Evolutionary conservation across 1,140 invertebrate species (phyloP), one percentile per base, ranked within the genome.

Genomic region (Ceratina japonica): DNA sequence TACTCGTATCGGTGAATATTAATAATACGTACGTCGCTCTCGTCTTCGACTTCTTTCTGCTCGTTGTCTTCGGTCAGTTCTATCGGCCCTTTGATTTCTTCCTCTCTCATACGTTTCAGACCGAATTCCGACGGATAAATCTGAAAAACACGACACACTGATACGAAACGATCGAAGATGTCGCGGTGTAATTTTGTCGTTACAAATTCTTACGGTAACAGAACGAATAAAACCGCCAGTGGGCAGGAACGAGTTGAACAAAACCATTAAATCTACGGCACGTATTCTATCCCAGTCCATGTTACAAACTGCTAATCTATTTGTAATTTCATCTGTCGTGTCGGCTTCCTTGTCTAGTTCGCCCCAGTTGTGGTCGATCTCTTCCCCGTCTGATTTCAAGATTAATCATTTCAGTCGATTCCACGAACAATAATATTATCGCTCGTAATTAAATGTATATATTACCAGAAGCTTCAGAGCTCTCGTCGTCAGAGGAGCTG

Each of bases 231-330:
- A 84, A 27, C 97, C 97, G 75, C 95, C 95, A 58, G 94, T 89
- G 31, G 98, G 97, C 77, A 98, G 90, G 91, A 99, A 99, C 15
- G 98, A 99, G 89, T 95, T 97, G 3, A 98, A 95, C 2, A 99
- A 89, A 16, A 98, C 95, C 95, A 98, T 97, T 5, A 99, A 91
- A 93, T 99, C 98, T 24, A 94, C 90, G 24, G 98, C 98, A 89
- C 96, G 96, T 63, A 99, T 96, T 88, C 97, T 94, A 92, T 99
- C 98, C 98, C 98, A 99, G 92, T 99, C 98, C 96, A 99, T 97
- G 91, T 99, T 98, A 91, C 98, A 99, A 22, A 98, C 94, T 76
- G 98, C 98, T 79, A 99, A 93, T 83, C 98, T 94, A 80, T 88
- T 90, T 2, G 97, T 97, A 3, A 94, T 92, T 80, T 97, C 95